Evolutionary conservation across 2,113 vertebrate species (phyloP), one percentile per base, ranked within the genome.

Genomic region (Lamprologus speciosus): DNA sequence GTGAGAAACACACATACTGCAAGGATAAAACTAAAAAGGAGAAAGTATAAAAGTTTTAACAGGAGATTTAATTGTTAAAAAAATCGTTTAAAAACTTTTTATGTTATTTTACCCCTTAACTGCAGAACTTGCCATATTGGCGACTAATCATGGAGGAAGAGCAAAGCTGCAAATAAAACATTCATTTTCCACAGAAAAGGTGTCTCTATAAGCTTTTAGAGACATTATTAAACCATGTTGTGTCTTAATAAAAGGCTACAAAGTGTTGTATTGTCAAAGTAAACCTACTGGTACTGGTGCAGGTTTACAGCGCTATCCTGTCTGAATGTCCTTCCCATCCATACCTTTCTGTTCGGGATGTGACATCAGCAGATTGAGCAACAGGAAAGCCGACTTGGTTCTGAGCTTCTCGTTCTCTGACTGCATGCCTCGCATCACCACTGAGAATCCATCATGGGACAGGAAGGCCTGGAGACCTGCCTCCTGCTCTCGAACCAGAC

Each of bases 341-440:
- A 3, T 85, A 98, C 97, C 97, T 98, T 97, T 98, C 85, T 98
- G 97, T 13, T 98, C 97, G 0, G 98, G 97, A 87, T 98, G 96
- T 80, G 97, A 96, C 17, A 92, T 96, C 80, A 98, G 94, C 81
- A 99, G 96, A 92, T 97, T 98, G 85, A 98, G 96, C 79, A 99
- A 94, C 73, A 99, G 96, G 86, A 99, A 98, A 0, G 97, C 97
- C 0, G 98, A 97, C 93, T 99, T 99, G 81, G 97, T 97, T 78
- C 97, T 95, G 82, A 98, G 96, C 88, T 97, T 98, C 93, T 97
- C 95, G 9, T 96, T 95, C 19, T 97, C 96, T 2, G 97, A 97
- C 95, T 99, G 97, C 97, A 99, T 98, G 81, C 97, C 97, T 50
- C 97, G 94, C 97, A 98, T 98, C 84, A 98, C 90, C 87, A 98